phyloP scores from a whole-genome alignment of 2,113 vertebrate species.

The Anarhynchus alexandrinus region DNA sequence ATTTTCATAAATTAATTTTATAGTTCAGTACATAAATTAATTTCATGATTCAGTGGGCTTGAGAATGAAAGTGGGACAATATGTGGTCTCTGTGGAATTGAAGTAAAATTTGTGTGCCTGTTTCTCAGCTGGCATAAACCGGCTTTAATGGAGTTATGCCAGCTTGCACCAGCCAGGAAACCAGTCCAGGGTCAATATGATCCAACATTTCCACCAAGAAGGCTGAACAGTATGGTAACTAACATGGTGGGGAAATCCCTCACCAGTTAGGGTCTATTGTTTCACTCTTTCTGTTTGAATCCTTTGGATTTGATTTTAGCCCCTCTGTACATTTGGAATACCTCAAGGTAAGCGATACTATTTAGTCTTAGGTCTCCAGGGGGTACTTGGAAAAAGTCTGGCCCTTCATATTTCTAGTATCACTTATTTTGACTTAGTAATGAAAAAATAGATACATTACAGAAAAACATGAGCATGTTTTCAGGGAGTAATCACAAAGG shows the following conservation, averaged over 20 bases:
- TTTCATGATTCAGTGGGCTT: constrained; percentile 53
- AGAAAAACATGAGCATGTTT: not conserved
- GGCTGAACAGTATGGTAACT: not conserved
- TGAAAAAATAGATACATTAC: not conserved
- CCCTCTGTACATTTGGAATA: not conserved
- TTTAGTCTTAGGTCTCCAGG: not conserved
- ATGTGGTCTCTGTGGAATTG: constrained; percentile 16
- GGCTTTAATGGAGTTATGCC: not conserved
- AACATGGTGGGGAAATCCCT: not conserved
- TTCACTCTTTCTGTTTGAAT: not conserved
- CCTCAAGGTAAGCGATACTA: not conserved
- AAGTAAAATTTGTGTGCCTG: constrained; percentile 22
- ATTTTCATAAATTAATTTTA: constrained; percentile 68
- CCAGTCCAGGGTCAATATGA: not conserved
- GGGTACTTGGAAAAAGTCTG: not conserved
- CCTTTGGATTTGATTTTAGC: not conserved
- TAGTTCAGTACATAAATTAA: constrained; percentile 63
- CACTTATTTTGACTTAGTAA: not conserved
- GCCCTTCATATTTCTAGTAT: not conserved
- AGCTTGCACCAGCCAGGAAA: not conserved
- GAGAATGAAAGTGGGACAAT: constrained; percentile 44
- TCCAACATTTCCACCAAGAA: not conserved
- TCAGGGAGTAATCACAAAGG: not conserved
- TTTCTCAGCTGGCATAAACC: constrained; percentile 13
- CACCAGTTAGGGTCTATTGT: not conserved